Conservation (phyloP, 2,888 invertebrate genomes). For the Hedychridium roseum region DNA sequence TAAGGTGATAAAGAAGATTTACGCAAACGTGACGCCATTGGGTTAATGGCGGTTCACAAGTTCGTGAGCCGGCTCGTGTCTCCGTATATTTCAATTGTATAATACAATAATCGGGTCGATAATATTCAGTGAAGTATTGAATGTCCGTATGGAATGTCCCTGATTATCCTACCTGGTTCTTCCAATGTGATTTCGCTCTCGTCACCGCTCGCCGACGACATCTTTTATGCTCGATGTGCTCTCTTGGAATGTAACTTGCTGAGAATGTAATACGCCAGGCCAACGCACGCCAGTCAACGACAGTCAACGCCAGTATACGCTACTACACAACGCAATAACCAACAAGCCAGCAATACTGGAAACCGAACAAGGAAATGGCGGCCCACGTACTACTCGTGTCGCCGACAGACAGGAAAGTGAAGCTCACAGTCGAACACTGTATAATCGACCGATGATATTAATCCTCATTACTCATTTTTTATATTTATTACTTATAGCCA, state of each 20-base stretch:
- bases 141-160: background rate
- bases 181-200: constrained; percentile 50
- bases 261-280: too few species aligned
- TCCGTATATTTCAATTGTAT: background rate
- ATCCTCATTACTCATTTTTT: too few species aligned
- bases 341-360: too few species aligned
- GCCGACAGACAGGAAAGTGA: too few species aligned
- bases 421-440: too few species aligned
- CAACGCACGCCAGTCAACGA: too few species aligned
- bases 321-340: too few species aligned
- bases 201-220: constrained; percentile 60
- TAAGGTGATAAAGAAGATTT: background rate
- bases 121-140: background rate
- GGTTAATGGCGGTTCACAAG: constrained; percentile 50
- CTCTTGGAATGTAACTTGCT: constrained; percentile 32
- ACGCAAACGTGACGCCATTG: constrained; percentile 39
- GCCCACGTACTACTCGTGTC: too few species aligned
- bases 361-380: too few species aligned
- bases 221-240: constrained; percentile 33
- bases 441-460: too few species aligned
- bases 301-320: too few species aligned
- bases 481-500: too few species aligned
- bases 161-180: constrained; percentile 50
- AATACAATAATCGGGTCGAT: background rate
- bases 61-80: constrained; percentile 10